phyloP scores from a whole-genome alignment of 2,888 invertebrate species.

The Sphinx pinastri region DNA sequence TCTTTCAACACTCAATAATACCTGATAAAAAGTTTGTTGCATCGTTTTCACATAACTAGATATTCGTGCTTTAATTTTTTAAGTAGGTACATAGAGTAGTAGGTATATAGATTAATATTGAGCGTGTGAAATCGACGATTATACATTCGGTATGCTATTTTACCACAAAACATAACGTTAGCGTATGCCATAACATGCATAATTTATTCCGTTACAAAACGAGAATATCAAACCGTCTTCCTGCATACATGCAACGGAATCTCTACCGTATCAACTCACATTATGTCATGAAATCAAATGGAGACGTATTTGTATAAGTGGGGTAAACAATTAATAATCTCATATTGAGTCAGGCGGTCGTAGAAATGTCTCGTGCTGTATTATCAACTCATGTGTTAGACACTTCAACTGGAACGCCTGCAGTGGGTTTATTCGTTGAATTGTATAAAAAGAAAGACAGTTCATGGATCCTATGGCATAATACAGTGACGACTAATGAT shows the following conservation, averaged over 20 bases:
- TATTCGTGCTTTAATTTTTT: too few species aligned
- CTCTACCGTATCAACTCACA: neutral
- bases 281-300: neutral
- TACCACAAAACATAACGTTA: neutral
- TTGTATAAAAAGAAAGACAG: conserved; percentile 86
- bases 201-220: neutral
- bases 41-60: too few species aligned
- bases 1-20: too few species aligned
- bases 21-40: too few species aligned
- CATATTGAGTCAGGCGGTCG: conserved; percentile 7
- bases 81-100: too few species aligned
- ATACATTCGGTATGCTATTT: neutral
- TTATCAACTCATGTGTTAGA: conserved; percentile 91
- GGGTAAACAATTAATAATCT: conserved; percentile 15
- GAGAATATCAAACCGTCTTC: neutral
- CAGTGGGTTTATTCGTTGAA: conserved; percentile 86
- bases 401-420: conserved; percentile 87
- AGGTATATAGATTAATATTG: too few species aligned
- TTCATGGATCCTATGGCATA: conserved; percentile 87
- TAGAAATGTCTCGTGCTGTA: conserved; percentile 79
- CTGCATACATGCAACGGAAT: neutral
- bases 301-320: neutral
- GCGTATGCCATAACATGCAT: too few species aligned
- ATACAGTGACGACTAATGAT: conserved; percentile 85
- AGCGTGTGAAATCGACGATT: too few species aligned